Base-by-base conservation (phyloP, 2,888 invertebrate genomes). In the Drosophila tripunctata region DNA sequence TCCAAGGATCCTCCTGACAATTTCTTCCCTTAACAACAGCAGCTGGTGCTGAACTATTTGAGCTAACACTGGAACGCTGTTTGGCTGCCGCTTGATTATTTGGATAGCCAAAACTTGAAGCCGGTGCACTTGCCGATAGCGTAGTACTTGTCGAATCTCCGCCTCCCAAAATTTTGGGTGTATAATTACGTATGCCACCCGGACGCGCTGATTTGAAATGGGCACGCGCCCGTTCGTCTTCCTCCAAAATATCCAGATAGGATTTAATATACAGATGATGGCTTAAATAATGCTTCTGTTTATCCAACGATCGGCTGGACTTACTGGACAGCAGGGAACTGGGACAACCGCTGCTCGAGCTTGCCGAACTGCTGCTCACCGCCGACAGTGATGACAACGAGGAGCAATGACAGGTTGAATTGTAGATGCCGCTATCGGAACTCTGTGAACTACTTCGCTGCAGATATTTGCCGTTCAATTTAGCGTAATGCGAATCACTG, bases 171-270 rank as follows among this genome's bases (percentile, higher is more conserved):
- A 94, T 94, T 89, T 95, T 95, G 15, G 95, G 95, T 15, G 94
- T 95, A 75, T 95, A 95, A 89, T 95, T 95, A 72, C 95, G 92
- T 73, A 95, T 94, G 43, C 94, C 93, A 12, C 94, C 93, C 56
- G 92, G 93, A 76, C 92, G 93, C 89, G 93, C 94, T 65, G 89
- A 89, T 71, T 90, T 92, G 89, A 90, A 92, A 77, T 89, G 88
- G 22, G 91, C 90, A 63, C 92, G 92, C 1, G 92, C 90, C 51
- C 90, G 90, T 52, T 90, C 89, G 86, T 92, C 93, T 33, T 92
- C 92, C 74, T 93, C 93, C 67, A 92, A 90, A 40, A 92, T 92
- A 45, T 92, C 92, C 66, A 93, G 85, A 78, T 93, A 92, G 1
- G 92, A 92, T 82, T 93, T 93, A 44, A 93, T 93, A 61, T 92